Evolutionary conservation across 2,888 invertebrate species (phyloP).

Genomic region (Podabrus alpinus): DNA sequence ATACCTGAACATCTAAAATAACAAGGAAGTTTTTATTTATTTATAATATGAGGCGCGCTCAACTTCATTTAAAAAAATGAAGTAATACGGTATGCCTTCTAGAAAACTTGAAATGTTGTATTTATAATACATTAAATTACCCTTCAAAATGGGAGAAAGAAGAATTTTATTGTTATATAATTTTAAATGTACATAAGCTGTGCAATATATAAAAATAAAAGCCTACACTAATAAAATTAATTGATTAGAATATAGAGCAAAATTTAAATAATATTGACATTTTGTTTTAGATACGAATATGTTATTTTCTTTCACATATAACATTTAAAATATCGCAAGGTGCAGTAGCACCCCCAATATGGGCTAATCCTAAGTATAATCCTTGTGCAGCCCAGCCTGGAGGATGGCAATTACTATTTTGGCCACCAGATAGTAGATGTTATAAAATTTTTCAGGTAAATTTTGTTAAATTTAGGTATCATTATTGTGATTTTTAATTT

Average conservation of each 20-base stretch:
- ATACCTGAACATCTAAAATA: neutral
- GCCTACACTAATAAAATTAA: no score
- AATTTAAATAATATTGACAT: neutral
- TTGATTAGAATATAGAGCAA: no score
- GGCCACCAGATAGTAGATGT: slow-evolving; percentile 82
- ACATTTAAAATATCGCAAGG: slow-evolving; percentile 44
- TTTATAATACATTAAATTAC: no score
- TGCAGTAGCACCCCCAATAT: slow-evolving; percentile 80
- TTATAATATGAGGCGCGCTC: neutral
- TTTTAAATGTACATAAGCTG: no score
- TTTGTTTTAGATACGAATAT: slow-evolving; percentile 16
- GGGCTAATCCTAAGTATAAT: slow-evolving; percentile 81
- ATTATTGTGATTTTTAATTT: neutral
- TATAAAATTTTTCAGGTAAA: slow-evolving; percentile 82
- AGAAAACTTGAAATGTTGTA: neutral
- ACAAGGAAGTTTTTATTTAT: neutral
- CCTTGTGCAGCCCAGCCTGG: slow-evolving; percentile 80
- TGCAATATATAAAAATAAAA: no score
- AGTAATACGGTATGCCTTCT: neutral
- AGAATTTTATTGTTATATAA: no score
- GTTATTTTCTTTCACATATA: slow-evolving; percentile 7
- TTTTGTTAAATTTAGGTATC: neutral
- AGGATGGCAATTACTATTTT: slow-evolving; percentile 85
- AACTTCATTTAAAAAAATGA: neutral
- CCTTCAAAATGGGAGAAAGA: neutral